Percentiles rank a stretch among this genome's conserved stretches.
Evolutionary conservation across 2,888 invertebrate species (phyloP).

Genomic region (Lasioglossum figueresi): DNA sequence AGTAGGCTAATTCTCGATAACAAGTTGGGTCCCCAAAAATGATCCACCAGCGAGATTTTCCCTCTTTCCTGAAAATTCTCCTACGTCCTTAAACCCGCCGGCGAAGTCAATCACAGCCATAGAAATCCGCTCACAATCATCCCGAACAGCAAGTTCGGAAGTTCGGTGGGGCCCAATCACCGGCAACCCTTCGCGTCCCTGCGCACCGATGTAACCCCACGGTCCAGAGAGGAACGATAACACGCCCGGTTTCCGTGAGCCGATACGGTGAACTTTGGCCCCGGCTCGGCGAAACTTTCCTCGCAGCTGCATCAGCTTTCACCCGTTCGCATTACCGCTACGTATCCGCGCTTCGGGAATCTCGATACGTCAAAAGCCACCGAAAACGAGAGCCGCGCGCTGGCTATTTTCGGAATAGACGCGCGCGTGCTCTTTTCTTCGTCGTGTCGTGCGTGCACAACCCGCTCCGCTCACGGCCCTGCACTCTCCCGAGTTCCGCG

Average conservation of each 20-base stretch:
- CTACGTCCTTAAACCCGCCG: conserved; percentile 2
- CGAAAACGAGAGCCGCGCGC: conserved; percentile 58
- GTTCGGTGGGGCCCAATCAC: conserved; percentile 43
- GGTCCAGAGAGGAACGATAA: conserved; percentile 34
- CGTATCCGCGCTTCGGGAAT: conserved; percentile 61
- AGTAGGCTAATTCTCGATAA: not conserved
- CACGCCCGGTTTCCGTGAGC: conserved; percentile 35
- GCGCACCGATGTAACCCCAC: conserved; percentile 6
- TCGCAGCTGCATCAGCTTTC: conserved; percentile 60
- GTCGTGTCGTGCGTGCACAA: conserved; percentile 6
- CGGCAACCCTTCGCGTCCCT: conserved; percentile 1
- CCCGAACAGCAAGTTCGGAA: conserved; percentile 31
- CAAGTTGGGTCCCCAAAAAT: not conserved
- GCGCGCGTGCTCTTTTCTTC: conserved; percentile 30
- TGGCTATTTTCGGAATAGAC: conserved; percentile 67
- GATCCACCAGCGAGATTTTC: not conserved
- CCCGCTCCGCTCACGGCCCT: conserved; percentile 2
- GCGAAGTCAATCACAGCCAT: conserved; percentile 28
- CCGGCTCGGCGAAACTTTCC: conserved; percentile 59
- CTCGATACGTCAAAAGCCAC: conserved; percentile 71
- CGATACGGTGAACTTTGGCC: conserved; percentile 61
- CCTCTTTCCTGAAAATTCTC: not conserved
- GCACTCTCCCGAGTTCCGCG: conserved; percentile 47
- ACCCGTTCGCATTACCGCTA: conserved; percentile 31
- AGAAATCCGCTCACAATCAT: conserved; percentile 40